phyloP scores from a whole-genome alignment of 2,797 vertebrate species.

The Cossypha heuglini region DNA sequence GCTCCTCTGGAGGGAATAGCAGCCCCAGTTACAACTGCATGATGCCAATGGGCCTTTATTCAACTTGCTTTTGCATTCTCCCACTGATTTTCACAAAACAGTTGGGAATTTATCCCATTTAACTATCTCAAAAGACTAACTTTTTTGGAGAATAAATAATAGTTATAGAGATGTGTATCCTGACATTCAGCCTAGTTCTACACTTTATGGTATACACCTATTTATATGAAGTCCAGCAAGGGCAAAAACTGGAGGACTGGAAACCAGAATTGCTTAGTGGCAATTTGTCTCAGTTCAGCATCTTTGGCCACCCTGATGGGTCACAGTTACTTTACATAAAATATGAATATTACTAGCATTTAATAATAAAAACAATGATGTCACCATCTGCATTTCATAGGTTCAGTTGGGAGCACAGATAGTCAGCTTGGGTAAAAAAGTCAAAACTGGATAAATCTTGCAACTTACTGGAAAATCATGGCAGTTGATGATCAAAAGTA shows the following conservation, averaged over 20 bases:
- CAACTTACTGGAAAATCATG: not conserved
- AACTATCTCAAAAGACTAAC: not conserved
- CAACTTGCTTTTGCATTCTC: not conserved
- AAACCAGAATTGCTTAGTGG: not conserved
- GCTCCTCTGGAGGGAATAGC: not conserved
- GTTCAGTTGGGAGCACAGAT: not conserved
- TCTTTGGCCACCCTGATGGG: not conserved
- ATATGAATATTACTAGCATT: not conserved
- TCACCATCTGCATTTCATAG: not conserved
- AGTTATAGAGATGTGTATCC: not conserved
- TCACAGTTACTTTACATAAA: not conserved
- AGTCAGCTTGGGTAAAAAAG: not conserved
- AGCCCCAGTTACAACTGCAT: not conserved
- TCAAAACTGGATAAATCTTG: not conserved
- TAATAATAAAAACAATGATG: not conserved
- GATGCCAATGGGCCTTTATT: not conserved
- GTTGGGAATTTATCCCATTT: not conserved
- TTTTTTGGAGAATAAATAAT: not conserved
- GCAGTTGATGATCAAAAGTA: not conserved
- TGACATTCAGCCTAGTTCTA: not conserved
- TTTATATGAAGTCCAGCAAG: not conserved
- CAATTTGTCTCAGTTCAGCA: not conserved
- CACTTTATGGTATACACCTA: too few relatives aligned
- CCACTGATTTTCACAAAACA: not conserved
- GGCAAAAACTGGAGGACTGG: not conserved